These are phyloP conservation scores for Eilema depressum DNA, from an alignment of 2,888 invertebrate species.

Conservation along the genomic window DNA sequence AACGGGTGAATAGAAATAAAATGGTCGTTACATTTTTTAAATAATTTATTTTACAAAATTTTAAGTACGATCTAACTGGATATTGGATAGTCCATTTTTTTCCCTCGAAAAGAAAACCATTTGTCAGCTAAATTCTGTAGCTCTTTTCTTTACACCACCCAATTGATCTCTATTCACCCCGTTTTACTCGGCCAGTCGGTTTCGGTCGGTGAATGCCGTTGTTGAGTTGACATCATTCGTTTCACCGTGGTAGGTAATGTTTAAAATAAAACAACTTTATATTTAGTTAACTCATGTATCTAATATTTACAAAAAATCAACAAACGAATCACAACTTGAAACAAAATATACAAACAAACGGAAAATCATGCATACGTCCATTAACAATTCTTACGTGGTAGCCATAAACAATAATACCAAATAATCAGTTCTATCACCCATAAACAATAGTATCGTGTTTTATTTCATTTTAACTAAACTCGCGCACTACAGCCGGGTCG, in stretches of 20 bases:
- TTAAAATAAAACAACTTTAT: constrained; percentile 51
- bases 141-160: too few relatives aligned
- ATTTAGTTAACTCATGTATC: constrained; percentile 79
- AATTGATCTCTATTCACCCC: too few relatives aligned
- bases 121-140: too few relatives aligned
- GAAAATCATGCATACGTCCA: constrained; percentile 65
- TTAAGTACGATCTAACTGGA: too few relatives aligned
- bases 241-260: background rate
- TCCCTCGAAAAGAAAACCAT: too few relatives aligned
- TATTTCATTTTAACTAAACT: constrained; percentile 1
- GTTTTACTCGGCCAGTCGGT: too few relatives aligned
- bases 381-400: constrained; percentile 77
- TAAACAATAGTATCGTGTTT: constrained; percentile 33
- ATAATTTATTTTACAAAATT: too few relatives aligned
- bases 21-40: too few relatives aligned
- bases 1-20: too few relatives aligned
- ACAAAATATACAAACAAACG: constrained; percentile 77
- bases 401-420: constrained; percentile 63
- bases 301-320: constrained; percentile 84
- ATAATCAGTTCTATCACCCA: constrained; percentile 56
- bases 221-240: background rate
- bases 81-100: too few relatives aligned
- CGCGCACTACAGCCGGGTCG: background rate
- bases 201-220: too few relatives aligned
- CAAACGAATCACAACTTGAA: constrained; percentile 76